phyloP scores from a whole-genome alignment of 2,888 invertebrate genomes.

The Scrobipalpa costella region DNA sequence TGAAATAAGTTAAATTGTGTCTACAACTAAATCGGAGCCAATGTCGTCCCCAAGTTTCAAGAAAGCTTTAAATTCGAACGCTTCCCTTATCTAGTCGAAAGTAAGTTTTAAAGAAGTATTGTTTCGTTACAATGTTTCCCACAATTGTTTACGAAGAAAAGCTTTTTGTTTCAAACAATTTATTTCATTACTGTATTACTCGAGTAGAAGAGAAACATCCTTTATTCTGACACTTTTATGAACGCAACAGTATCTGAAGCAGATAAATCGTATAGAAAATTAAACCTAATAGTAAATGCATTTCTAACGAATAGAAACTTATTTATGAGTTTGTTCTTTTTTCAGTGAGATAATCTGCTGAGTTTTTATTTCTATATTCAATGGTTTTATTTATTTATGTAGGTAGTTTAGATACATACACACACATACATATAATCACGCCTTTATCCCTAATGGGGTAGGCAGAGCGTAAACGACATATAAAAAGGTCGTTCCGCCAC shows the following conservation, averaged over 20 bases:
- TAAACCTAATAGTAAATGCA: neutral
- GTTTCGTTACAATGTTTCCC: constrained; percentile 3
- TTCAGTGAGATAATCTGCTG: neutral
- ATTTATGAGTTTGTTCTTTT: neutral
- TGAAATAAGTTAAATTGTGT: neutral
- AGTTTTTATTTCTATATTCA: neutral
- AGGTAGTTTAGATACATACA: too few species aligned
- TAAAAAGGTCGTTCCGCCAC: too few species aligned
- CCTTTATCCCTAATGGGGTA: too few species aligned
- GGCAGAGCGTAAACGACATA: too few species aligned
- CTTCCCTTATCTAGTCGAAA: constrained; percentile 2
- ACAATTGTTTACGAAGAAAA: neutral
- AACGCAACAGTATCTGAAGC: neutral
- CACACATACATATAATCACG: too few species aligned
- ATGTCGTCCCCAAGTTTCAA: constrained; percentile 2
- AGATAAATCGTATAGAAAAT: neutral
- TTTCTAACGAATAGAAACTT: neutral
- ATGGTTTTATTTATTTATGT: too few species aligned
- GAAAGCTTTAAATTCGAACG: neutral
- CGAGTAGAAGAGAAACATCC: neutral
- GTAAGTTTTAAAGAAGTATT: constrained; percentile 5
- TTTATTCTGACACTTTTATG: constrained; percentile 6
- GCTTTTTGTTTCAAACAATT: constrained; percentile 1
- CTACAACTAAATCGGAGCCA: neutral
- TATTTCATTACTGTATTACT: constrained; percentile 2